A percentile compares a stretch with the other conserved stretches of the same genome.
Conservation (phyloP, 2,797 vertebrate genomes). For the Anas bernieri region DNA sequence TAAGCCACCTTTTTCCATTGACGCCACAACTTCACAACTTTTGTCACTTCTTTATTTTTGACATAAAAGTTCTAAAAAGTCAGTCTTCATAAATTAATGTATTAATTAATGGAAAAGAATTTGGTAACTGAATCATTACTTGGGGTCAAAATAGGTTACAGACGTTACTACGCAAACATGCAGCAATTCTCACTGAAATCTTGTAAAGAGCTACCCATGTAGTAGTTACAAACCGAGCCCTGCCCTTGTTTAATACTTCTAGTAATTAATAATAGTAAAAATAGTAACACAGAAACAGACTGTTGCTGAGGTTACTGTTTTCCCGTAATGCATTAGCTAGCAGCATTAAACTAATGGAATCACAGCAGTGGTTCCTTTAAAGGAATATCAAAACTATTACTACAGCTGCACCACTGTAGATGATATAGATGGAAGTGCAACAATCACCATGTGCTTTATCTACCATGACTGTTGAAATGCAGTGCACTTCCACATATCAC, state of each 20-base stretch:
- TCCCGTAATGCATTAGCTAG: neutral
- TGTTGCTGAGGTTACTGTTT: neutral
- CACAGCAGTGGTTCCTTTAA: neutral
- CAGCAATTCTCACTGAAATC: neutral
- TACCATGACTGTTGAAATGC: neutral
- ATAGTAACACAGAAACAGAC: neutral
- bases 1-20: neutral
- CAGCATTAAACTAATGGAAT: neutral
- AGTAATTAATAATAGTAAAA: neutral
- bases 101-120: neutral
- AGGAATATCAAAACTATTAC: neutral
- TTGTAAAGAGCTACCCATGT: neutral
- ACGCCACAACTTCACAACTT: neutral
- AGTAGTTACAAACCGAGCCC: neutral
- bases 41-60: neutral
- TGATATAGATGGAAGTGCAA: neutral
- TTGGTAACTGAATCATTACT: neutral
- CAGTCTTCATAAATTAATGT: neutral
- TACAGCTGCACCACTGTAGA: neutral
- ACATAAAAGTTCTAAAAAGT: neutral
- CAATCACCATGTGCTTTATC: neutral
- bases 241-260: neutral
- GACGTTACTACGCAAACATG: neutral
- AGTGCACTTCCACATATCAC: neutral
- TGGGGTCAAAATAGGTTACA: neutral